Base-by-base conservation (phyloP, 2,888 invertebrate genomes). In the Cephus pulcher region DNA sequence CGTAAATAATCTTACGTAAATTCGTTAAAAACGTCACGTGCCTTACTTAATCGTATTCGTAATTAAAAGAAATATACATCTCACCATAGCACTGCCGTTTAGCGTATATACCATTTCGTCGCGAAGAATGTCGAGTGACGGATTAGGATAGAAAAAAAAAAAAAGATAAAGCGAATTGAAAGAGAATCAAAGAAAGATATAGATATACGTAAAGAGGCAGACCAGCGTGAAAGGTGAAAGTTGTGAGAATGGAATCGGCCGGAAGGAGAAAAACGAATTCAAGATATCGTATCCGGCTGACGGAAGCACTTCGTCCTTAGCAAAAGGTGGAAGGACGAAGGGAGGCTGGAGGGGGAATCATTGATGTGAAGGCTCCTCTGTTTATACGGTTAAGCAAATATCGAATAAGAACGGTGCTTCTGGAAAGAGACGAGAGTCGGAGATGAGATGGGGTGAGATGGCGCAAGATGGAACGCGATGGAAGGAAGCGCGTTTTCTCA, bases 241-340 rank as follows among this genome's bases (percentile, higher is more conserved):
- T 75, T 12, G 75, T 73, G 69, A 69, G 76, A 76, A 69, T 11
- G 56, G 56, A 56, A 23, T 56, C 56, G 56, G 56, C 56, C 56
- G 56, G 56, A 56, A 68, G 69, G 73, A 34, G 69, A 74, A 76
- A 75, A 30, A 68, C 73, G 34, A 69, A 68, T 76, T 70, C 33
- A 73, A 73, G 70, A 73, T 74, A 73, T 37, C 74, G 74, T 74
- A 77, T 77, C 77, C 77, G 77, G 73, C 69, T 37, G 77, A 74
- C 77, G 77, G 77, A 77, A 74, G 74, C 74, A 77, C 77, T 77
- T 68, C 11, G n/a, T 56, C 56, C 56, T 56, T 56, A 23, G 56
- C 73, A 30, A 32, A 56, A 56, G 76, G 37, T 34, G 73, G 9
- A 11, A 73, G 56, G 34, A 69, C 15, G 30, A 69, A 32, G 74